Evolutionary conservation across 2,113 vertebrate genomes (phyloP), one percentile per base, ranked within the genome.

Genomic region (Kryptolebias marmoratus): DNA sequence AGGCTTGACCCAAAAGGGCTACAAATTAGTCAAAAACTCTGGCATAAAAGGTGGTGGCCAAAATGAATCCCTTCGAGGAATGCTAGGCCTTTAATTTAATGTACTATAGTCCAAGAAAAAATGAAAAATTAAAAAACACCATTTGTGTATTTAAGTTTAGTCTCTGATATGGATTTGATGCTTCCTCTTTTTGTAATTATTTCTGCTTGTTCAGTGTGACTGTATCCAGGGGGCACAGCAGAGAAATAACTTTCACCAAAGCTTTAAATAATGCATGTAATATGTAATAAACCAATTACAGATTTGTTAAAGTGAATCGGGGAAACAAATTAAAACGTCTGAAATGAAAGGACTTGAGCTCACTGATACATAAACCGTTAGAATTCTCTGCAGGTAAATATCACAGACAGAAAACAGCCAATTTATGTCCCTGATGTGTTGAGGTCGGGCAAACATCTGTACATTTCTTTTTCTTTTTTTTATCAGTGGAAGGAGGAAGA

Each of bases 381-480:
- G 44, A 63, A 52, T n/a, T 28, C 28, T 75, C 10, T 32, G 28
- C 48, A 64, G 56, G 61, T 65, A 44, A 56, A 59, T 28, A 2
- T 8, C 15, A 27, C 70, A 12, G 44, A 53, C 58, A 61, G 56
- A 57, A 42, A 50, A 67, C 60, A 75, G 32, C 64, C 47, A 61
- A 48, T 60, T 63, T 64, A 56, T 44, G 53, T 65, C 42, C 53
- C 44, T 83, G 66, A 79, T 31, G 50, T 1, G 5, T 30, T 63
- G n/a, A 65, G 27, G 59, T 47, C 60, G 50, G 8, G 3, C 39
- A 30, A 47, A 54, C 56, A 64, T 79, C 75, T 45, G 50, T 32
- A 67, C 57, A n/a, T 5, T 42, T 42, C 71, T 55, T 57, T 81
- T 70, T 84, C 73, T 22, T 80, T 22, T 72, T 74, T 79, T 63